Conservation (phyloP, 2,888 invertebrate species). For the Poecilus cupreus region DNA sequence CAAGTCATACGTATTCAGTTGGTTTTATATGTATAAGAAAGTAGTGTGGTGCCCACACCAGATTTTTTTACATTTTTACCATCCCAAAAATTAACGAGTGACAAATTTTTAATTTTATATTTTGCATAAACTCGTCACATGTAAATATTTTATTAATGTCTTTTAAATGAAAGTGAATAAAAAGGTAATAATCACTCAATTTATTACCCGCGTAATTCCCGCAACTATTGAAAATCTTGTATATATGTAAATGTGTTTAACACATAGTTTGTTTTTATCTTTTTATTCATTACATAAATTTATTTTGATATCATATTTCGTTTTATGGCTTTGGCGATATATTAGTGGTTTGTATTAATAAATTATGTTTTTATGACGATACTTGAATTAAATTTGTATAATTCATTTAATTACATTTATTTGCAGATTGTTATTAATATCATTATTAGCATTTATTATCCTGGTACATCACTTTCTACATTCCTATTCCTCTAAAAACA, state of each 20-base stretch:
- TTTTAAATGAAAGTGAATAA: background rate
- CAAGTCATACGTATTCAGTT: too few species aligned
- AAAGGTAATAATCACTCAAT: background rate
- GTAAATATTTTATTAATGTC: background rate
- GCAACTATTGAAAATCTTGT: background rate
- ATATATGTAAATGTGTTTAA: background rate
- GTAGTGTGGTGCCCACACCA: too few species aligned
- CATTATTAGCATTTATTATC: too few species aligned
- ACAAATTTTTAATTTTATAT: too few species aligned
- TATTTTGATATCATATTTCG: conserved; percentile 25
- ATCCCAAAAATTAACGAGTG: too few species aligned
- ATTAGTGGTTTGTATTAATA: conserved; percentile 19
- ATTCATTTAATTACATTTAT: too few species aligned
- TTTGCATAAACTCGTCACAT: too few species aligned
- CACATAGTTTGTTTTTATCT: background rate
- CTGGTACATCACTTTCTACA: too few species aligned
- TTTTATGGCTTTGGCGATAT: conserved; percentile 1
- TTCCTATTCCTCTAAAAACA: too few species aligned
- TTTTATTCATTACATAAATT: background rate
- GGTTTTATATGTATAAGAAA: too few species aligned
- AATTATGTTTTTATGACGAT: conserved; percentile 14
- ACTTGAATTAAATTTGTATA: background rate
- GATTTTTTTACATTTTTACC: too few species aligned
- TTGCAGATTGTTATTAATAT: too few species aligned
- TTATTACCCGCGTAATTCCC: background rate